Base-by-base conservation (phyloP, 1,140 invertebrate genomes). In the Condylostylus longicornis region DNA sequence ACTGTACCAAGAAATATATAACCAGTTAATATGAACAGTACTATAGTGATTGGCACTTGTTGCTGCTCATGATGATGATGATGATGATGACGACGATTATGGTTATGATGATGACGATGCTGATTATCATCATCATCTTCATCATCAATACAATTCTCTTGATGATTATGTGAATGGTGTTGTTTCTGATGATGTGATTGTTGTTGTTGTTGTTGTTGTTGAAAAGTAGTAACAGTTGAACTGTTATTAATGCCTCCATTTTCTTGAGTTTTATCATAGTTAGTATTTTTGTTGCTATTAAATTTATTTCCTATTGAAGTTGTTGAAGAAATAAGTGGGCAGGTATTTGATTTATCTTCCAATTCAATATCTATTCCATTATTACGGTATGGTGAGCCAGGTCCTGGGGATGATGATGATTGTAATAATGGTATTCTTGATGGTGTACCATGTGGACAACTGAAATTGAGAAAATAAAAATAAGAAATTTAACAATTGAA, bases 1-100 rank as follows among this genome's bases (percentile, higher is more conserved):
- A 69, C 66, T 0, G 79, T 81, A 7, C 80, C 81, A 2, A 76
- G 54, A 42, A 73, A 72, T 21, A 85, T 72, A 54, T 84, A 85
- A 19, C 67, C 69, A 21, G 72, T 60, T 2, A 85, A 69, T 20
- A 84, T 68, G 15, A 74, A 59, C 10, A 84, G 49, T 2, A 84
- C 79, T 23, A 83, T 58, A 17, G 68, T 66, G n/a, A 77, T 72
- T 37, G 81, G 81, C 38, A 83, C 76, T 49, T 70, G 66, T 27
- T 67, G 68, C 43, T 66, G 58, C 17, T 17, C 25, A 30, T 19
- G 25, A 13, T 10, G 19, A 28, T 9, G 10, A n/a, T n/a, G n/a
- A n/a, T n/a, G n/a, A n/a, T n/a, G n/a, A n/a, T n/a, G n/a, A n/a
- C n/a, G n/a, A n/a, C n/a, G n/a, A n/a, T n/a, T n/a, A n/a, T n/a